Percentiles rank a stretch among this genome's conserved stretches.
These are phyloP conservation scores for Amblyteles armatorius DNA, from an alignment of 2,888 invertebrate species.

Conservation along the genomic window DNA sequence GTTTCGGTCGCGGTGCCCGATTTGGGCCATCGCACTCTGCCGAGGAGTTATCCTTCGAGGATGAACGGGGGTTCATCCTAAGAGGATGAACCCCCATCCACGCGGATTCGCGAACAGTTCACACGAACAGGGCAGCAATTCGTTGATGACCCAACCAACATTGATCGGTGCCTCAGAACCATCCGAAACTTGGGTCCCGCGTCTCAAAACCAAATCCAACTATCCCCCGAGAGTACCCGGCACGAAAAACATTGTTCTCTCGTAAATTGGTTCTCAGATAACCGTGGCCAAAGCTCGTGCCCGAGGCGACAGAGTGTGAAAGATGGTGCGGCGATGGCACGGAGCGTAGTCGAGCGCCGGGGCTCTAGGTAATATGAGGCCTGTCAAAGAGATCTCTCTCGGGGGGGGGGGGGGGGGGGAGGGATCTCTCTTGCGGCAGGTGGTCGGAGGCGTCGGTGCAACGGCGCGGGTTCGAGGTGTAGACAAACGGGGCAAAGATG, in stretches of 20 bases:
- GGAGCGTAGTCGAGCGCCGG: slow-evolving; percentile 39
- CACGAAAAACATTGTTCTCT: not conserved
- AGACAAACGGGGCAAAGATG: slow-evolving; percentile 46
- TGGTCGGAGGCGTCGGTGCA: slow-evolving; percentile 52
- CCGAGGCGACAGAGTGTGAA: slow-evolving; percentile 6
- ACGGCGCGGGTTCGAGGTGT: slow-evolving; percentile 40
- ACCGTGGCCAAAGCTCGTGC: not conserved
- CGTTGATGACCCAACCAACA: not conserved
- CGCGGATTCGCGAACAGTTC: too few species aligned
- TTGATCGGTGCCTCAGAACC: not conserved
- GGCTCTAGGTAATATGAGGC: slow-evolving; percentile 52
- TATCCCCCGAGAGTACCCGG: not conserved
- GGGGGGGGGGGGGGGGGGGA: too few species aligned
- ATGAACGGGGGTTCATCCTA: too few species aligned
- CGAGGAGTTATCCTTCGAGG: too few species aligned
- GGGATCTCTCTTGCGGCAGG: slow-evolving; percentile 57
- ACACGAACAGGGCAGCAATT: too few species aligned
- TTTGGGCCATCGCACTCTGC: too few species aligned
- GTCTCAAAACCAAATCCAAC: not conserved
- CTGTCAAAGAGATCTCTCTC: slow-evolving; percentile 62
- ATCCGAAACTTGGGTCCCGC: too few species aligned
- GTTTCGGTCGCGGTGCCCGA: too few species aligned
- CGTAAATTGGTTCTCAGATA: not conserved
- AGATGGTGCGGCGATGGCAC: slow-evolving; percentile 2
- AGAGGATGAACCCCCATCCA: too few species aligned